Evolutionary conservation across 2,888 invertebrate genomes (phyloP), one percentile per base, ranked within the genome.

Genomic region (Zygothrica quintamaculata): DNA sequence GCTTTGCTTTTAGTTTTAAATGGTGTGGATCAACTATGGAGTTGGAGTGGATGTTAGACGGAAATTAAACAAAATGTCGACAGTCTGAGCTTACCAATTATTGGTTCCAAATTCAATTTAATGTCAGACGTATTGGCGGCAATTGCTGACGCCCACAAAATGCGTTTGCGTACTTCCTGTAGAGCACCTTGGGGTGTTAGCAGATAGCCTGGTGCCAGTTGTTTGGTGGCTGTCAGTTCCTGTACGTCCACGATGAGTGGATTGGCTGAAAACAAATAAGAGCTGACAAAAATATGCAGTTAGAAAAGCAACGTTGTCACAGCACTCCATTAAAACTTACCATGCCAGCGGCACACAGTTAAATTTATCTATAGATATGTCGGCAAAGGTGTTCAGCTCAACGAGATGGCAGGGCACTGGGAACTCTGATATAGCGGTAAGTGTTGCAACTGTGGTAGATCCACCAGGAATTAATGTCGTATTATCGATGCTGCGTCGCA

Each of bases 121-220:
- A 89, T 74, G 46, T 90, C 89, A 68, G 77, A 78, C 62, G 86
- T 73, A 60, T 88, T 75, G 62, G 84, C 79, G 61, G 80, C 87
- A 75, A 90, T 87, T 79, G 84, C 75, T 57, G 88, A 84, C 80
- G 89, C 89, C 89, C 90, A 90, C 72, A 87, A 82, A 77, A 89
- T 86, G 57, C 88, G 88, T 74, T 84, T 80, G 47, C 84, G 84
- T 40, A 90, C 89, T 88, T 90, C 90, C 84, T 89, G 84, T 65
- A 90, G 62, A 29, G 88, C 88, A 11, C 90, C 90, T 43, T 74
- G 77, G 37, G 90, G 84, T 61, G 90, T 91, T 43, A 90, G 77
- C 64, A 91, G 70, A 67, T 87, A 70, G 51, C 90, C 90, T 4
- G 91, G 90, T 13, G 84, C 84, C 75, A 90, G 73, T 71, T 90